Base-by-base conservation (phyloP, 1,140 invertebrate species). In the Procambarus virginalis region DNA sequence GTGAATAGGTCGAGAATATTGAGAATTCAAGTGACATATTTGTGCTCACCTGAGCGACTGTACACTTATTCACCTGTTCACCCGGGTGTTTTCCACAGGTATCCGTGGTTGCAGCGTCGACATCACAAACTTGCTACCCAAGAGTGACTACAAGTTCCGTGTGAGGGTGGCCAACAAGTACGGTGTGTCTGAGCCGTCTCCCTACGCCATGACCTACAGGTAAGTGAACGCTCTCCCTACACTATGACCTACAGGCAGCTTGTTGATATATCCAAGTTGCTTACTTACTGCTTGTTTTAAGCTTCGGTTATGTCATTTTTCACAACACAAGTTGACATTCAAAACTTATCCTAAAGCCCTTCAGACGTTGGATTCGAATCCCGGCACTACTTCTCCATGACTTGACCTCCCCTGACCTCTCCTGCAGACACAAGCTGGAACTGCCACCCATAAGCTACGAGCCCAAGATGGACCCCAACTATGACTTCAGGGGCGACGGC, bases 161-260 rank as follows among this genome's bases (percentile, higher is more conserved):
- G 95, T 99, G 49, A 95, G 98, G n/a, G 98, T 99, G 2, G 98
- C 99, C 93, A 99, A 99, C 93, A 97, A 98, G 93, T 98, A 97
- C 93, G 98, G 98, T n/a, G 96, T 99, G n/a, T 98, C 97, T 93
- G 98, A 99, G 93, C 98, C 98, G 0, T 98, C 97, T 55, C 97
- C 97, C 8, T 97, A 96, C 93, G 96, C 96, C 0, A 95, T 96
- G 83, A 98, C 97, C 0, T 97, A 97, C 92, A 90, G 91, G 90
- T 92, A 73, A 81, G 80, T 22, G 51, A 55, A 12, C 51, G 3
- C 51, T 55, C 51, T 9, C 51, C 3, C 51, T 55, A 12, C 51
- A 5, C 12, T 5, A 12, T 55, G 2, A 55, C 51, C 51, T 55
- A 55, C 51, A 9, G 51, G 51, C 6, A 55, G 12, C 8, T 5